Evolutionary conservation across 2,113 vertebrate species (phyloP).

Genomic region (Vombatus ursinus): DNA sequence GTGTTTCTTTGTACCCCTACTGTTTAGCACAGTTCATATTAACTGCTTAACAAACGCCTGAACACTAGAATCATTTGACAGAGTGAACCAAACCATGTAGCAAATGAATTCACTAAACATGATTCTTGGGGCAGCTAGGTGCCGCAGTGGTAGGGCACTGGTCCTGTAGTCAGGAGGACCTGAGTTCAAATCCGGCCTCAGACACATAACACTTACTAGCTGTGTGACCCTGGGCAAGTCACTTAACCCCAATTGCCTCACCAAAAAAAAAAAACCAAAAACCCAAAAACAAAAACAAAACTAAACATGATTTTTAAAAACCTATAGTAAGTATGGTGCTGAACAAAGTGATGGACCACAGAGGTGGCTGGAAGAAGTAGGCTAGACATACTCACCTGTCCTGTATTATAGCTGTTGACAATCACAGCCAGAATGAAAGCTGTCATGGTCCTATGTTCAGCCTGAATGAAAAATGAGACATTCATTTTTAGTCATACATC

Average conservation of each 20-base stretch:
- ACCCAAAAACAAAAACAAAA: too few relatives aligned
- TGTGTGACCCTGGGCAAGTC: too few relatives aligned
- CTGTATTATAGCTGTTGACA: slow-evolving; percentile 97
- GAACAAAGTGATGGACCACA: not conserved
- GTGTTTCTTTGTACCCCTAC: not conserved
- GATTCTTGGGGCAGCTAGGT: too few relatives aligned
- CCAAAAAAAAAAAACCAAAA: too few relatives aligned
- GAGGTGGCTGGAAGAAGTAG: accelerated
- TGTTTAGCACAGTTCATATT: not conserved
- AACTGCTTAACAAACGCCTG: not conserved
- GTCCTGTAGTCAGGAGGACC: too few relatives aligned
- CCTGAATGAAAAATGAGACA: slow-evolving; percentile 83
- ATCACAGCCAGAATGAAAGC: slow-evolving; percentile 98
- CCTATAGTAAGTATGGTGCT: not conserved
- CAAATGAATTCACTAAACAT: not conserved
- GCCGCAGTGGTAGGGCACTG: too few relatives aligned
- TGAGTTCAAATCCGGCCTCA: too few relatives aligned
- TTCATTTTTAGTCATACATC: accelerated
- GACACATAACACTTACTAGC: too few relatives aligned
- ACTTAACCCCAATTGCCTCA: too few relatives aligned
- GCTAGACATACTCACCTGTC: slow-evolving; percentile 87
- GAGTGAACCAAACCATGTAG: not conserved
- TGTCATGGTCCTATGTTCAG: slow-evolving; percentile 98
- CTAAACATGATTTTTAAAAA: not conserved
- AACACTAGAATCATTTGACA: not conserved